Base-by-base conservation (phyloP, 1,140 invertebrate genomes). In the Bradysia coprophila region DNA sequence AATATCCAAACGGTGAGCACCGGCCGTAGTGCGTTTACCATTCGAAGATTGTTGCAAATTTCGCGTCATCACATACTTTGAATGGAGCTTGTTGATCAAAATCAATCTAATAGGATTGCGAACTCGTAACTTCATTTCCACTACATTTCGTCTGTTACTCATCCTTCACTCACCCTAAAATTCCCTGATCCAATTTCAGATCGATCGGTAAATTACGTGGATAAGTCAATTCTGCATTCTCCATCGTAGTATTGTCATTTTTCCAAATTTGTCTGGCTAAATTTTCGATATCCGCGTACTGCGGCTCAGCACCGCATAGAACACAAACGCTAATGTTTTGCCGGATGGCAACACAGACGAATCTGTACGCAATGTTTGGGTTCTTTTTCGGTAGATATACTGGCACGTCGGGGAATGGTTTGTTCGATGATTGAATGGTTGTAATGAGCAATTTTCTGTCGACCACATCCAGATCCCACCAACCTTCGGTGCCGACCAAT, bases 301-400 rank as follows among this genome's bases (percentile, higher is more conserved):
- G n/a, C 16, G 40, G 44, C 20, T 41, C 16, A 1, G 23, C 31
- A 32, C 44, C 44, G 23, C 44, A 45, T 9, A 45, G 13, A 28
- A 45, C 36, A 23, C 44, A 41, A 4, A 45, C 13, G 11, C 21
- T 21, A 2, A 40, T 13, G 2, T 15, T 20, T 15, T 22, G 23
- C 13, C 24, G 28, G 4, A 45, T 10, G 3, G 40, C 23, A 13
- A 42, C 15, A 9, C 13, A 31, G 8, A 45, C 36, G 2, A 45
- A 32, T 15, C 44, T 20, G 33, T 42, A 45, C 9, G 44, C 44
- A 38, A 42, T 42, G 34, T 54, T 76, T 33, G 84, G 80, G 58
- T 81, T 85, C 51, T 75, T 81, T 21, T 73, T 66, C 2, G 83
- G 83, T 21, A 87, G 57, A 60, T 79, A 87, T 10, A 87, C 73